These are phyloP conservation scores for Euthynnus affinis DNA, from an alignment of 2,797 vertebrate species.

Conservation along the genomic window DNA sequence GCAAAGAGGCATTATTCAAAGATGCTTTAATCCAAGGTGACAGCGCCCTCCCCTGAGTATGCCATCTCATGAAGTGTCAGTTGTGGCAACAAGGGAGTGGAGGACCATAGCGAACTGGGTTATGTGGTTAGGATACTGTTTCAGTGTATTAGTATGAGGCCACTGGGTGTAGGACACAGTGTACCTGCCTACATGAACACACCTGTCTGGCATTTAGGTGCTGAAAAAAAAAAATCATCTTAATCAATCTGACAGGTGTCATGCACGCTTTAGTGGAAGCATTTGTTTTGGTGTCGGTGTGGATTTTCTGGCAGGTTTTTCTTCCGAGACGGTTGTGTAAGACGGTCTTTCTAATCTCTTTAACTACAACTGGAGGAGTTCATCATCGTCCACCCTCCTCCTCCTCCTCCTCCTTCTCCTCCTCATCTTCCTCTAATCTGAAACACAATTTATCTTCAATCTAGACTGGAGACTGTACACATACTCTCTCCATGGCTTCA, in stretches of 20 bases:
- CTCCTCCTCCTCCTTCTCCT: background rate
- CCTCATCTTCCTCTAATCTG: constrained; percentile 57
- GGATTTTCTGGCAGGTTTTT: constrained; percentile 38
- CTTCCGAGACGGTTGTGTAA: constrained; percentile 59
- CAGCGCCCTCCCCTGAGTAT: constrained; percentile 63
- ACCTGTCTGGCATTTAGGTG: constrained; percentile 48
- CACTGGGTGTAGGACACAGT: constrained; percentile 26
- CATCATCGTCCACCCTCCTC: constrained; percentile 4
- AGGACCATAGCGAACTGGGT: constrained; percentile 46
- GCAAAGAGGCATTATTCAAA: constrained; percentile 67
- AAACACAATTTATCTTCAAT: constrained; percentile 71
- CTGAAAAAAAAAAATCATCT: background rate
- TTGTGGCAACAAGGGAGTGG: constrained; percentile 20
- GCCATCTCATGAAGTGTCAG: constrained; percentile 57
- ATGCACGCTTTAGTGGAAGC: constrained; percentile 13
- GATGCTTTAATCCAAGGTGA: constrained; percentile 78
- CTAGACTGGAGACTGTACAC: constrained; percentile 23
- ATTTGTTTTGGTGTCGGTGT: constrained; percentile 47
- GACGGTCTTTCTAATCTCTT: constrained; percentile 55
- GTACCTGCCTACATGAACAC: background rate
- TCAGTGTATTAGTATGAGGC: constrained; percentile 8
- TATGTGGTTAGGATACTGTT: constrained; percentile 50
- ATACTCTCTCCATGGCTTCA: constrained; percentile 15
- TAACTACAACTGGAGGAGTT: constrained; percentile 64
- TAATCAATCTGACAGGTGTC: constrained; percentile 51